Conservation (phyloP, 2,888 invertebrate species). For the Argyresthia albistria region DNA sequence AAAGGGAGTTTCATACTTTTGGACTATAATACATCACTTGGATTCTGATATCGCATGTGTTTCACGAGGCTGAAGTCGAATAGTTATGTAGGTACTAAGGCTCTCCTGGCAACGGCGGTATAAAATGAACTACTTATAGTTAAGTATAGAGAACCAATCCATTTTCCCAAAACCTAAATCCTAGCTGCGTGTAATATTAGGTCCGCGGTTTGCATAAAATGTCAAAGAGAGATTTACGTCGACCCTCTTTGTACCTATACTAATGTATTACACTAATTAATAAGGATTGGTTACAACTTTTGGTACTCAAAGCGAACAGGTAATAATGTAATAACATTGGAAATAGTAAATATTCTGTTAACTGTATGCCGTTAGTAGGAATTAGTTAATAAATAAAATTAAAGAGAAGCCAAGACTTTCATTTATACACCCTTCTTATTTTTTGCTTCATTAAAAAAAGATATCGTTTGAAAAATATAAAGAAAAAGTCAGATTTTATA, state of each 20-base stretch:
- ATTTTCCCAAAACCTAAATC: too few relatives aligned
- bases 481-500: not conserved
- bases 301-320: not conserved
- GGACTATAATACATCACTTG: not conserved
- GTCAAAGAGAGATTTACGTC: too few relatives aligned
- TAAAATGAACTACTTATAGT: constrained; percentile 1
- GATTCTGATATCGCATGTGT: constrained; percentile 20
- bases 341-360: constrained; percentile 42
- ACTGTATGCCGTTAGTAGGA: constrained; percentile 67
- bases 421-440: constrained; percentile 13
- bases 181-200: too few relatives aligned
- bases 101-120: constrained; percentile 38
- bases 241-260: too few relatives aligned
- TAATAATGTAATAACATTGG: constrained; percentile 4
- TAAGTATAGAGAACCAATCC: too few relatives aligned
- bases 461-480: not conserved
- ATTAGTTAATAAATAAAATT: constrained; percentile 69
- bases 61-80: constrained; percentile 53
- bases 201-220: too few relatives aligned
- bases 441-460: not conserved
- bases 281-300: not conserved
- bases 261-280: too few relatives aligned
- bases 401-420: constrained; percentile 38
- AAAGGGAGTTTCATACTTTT: constrained; percentile 6
- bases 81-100: constrained; percentile 44